Evolutionary conservation across 2,888 invertebrate species (phyloP).

Genomic region (Slavum lentiscoides): DNA sequence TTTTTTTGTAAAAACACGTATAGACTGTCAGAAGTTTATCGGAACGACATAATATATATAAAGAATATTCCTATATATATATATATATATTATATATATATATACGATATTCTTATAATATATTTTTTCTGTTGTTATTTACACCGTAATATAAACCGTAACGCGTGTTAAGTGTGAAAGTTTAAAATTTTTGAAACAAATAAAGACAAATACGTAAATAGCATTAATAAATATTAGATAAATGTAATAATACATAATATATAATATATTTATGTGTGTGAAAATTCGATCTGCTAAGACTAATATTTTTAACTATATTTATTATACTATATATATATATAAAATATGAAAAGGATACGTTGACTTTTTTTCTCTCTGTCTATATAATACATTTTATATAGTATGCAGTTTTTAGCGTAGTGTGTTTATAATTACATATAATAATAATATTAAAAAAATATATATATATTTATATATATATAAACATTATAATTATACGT

Average conservation of each 20-base stretch:
- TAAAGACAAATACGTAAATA: slow-evolving; percentile 51
- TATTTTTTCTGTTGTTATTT: slow-evolving; percentile 34
- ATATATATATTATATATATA: background rate
- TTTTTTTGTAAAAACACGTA: slow-evolving; percentile 25
- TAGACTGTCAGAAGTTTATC: slow-evolving; percentile 33
- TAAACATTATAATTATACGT: slow-evolving; percentile 6
- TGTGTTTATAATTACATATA: slow-evolving; percentile 29
- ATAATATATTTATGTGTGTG: slow-evolving; percentile 1
- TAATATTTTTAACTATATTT: slow-evolving; percentile 50
- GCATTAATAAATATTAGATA: slow-evolving; percentile 30
- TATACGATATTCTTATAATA: slow-evolving; percentile 32
- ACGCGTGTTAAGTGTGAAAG: slow-evolving; percentile 21
- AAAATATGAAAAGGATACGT: slow-evolving; percentile 12
- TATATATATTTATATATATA: slow-evolving; percentile 9
- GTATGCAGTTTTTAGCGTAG: slow-evolving; percentile 41
- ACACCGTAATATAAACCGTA: slow-evolving; percentile 17
- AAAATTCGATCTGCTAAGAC: slow-evolving; percentile 44
- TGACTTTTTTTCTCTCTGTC: slow-evolving; percentile 49
- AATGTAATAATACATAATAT: slow-evolving; percentile 1
- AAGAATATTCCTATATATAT: slow-evolving; percentile 7
- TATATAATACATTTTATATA: background rate
- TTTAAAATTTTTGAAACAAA: slow-evolving; percentile 11
- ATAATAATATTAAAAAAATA: background rate
- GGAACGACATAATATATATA: slow-evolving; percentile 5
- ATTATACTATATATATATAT: background rate